Base-by-base conservation (phyloP, 2,113 vertebrate genomes). In the Antigone vipio region DNA sequence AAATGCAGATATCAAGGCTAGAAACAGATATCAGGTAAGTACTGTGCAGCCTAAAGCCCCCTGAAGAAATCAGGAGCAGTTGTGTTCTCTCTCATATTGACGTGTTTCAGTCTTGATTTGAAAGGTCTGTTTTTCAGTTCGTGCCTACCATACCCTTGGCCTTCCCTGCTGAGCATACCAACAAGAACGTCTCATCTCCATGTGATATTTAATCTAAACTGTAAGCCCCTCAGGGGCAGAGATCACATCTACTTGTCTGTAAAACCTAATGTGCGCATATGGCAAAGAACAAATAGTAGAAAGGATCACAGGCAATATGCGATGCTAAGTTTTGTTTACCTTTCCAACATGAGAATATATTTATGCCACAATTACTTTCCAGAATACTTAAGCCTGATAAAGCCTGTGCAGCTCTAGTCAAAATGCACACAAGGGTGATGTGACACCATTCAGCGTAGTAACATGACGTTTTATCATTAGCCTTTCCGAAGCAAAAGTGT, bases 211-310 rank as follows among this genome's bases (percentile, higher is more conserved):
- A 92, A 96, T 91, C 91, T 78, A 58, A 52, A 38, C 91, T 75
- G 79, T 64, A 92, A 92, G 44, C 44, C 88, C 93, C 91, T 30
- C 38, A 66, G 89, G 86, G 95, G 74, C 86, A 95, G 94, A 92
- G 94, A 97, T 92, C 95, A 96, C 94, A 93, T 91, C 86, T 50
- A 45, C 88, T 95, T 95, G 86, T 95, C 94, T 95, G 89, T 89
- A 76, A 93, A 95, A 85, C 58, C 91, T 95, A 89, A 94, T 66
- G 77, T 77, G 95, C 95, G 82, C 94, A 96, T 93, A 97, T 95
- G 96, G 96, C 91, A 89, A 79, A 92, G 84, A 96, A 82, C 77
- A 95, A 95, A 95, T 85, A 95, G 90, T 38, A 89, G 63, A 96
- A 89, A 94, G 73, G 95, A 94, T 96, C 91, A 88, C 87, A 92